Conservation (phyloP, 2,113 vertebrate species). For the Alligator mississippiensis region DNA sequence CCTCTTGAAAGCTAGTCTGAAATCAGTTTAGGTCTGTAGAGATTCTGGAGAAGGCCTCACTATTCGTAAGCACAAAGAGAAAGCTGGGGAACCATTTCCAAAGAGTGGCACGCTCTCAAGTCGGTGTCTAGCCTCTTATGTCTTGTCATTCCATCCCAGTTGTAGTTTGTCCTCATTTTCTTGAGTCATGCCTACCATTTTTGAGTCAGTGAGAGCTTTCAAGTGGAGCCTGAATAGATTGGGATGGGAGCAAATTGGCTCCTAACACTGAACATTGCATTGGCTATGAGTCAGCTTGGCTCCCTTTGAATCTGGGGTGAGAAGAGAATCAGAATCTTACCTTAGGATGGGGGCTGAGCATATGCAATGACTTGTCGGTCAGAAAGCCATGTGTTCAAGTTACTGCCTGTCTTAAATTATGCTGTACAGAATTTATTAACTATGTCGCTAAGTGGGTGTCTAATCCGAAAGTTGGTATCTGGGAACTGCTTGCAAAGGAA, state of each 20-base stretch:
- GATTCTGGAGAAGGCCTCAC: background rate
- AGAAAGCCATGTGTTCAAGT: background rate
- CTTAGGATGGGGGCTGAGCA: background rate
- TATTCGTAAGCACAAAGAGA: conserved; percentile 10
- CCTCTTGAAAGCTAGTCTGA: background rate
- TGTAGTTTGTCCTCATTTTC: background rate
- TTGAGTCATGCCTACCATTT: background rate
- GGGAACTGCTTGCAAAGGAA: background rate
- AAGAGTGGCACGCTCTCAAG: background rate
- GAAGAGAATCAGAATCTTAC: background rate
- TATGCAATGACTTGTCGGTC: background rate
- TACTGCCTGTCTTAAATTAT: background rate
- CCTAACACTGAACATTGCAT: background rate
- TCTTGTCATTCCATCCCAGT: background rate
- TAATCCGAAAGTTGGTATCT: background rate
- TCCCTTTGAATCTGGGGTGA: background rate
- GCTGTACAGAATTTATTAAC: background rate
- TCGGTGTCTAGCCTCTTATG: background rate
- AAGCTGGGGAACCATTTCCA: fast-evolving
- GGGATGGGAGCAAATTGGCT: background rate
- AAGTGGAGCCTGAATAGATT: background rate
- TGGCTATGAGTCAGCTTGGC: background rate
- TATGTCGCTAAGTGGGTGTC: background rate
- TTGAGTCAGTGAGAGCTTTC: background rate
- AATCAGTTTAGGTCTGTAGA: background rate